Evolutionary conservation across 2,888 invertebrate species (phyloP).

Genomic region (Hypomecis punctinalis): DNA sequence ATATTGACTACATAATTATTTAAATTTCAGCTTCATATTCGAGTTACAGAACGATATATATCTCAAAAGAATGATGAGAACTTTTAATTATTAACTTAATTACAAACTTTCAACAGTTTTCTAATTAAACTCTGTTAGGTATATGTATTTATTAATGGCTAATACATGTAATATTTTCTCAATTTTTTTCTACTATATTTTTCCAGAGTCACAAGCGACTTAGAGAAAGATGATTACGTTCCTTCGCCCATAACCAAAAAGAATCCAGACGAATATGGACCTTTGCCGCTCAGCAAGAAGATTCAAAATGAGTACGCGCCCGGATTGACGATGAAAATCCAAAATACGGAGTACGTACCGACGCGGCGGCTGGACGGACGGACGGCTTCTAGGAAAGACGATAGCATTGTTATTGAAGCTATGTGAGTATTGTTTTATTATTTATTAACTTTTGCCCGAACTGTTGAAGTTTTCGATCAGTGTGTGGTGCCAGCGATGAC

Average conservation of each 20-base stretch:
- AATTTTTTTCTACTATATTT: background rate
- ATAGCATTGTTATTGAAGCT: conserved; percentile 68
- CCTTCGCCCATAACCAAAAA: conserved; percentile 65
- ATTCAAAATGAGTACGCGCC: conserved; percentile 15
- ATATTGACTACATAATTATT: no score
- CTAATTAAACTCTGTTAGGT: no score
- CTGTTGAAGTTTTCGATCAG: no score
- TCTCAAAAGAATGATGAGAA: no score
- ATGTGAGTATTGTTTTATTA: conserved; percentile 64
- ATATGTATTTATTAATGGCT: no score
- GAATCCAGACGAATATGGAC: conserved; percentile 15
- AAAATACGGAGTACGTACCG: conserved; percentile 68
- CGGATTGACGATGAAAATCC: conserved; percentile 45
- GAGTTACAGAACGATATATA: no score
- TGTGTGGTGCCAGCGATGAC: no score
- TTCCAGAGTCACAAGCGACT: conserved; percentile 56
- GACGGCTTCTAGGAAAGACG: conserved; percentile 59
- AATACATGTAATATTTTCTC: no score
- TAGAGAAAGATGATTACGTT: conserved; percentile 62
- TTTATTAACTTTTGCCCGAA: background rate
- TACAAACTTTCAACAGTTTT: no score
- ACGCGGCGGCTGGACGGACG: conserved; percentile 52
- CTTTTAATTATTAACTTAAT: no score
- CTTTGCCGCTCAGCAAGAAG: conserved; percentile 9
- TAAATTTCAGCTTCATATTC: no score